Evolutionary conservation across 2,797 vertebrate genomes (phyloP).

Genomic region (Mormyrops attenuatus): DNA sequence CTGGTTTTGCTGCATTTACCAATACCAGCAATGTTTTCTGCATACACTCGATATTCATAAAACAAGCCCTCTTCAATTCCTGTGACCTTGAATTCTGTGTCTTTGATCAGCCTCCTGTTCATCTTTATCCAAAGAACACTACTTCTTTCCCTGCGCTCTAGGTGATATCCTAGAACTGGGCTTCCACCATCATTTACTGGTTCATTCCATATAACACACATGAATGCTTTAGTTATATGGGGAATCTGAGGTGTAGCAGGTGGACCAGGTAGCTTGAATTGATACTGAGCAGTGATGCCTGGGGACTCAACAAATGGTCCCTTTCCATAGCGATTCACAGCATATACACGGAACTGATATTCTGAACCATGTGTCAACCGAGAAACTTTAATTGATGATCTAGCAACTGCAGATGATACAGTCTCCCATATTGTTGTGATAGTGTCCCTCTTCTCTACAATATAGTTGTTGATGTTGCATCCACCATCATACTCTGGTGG

Average conservation of each 20-base stretch:
- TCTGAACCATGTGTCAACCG: constrained; percentile 84
- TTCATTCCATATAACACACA: constrained; percentile 93
- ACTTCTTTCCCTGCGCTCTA: constrained; percentile 89
- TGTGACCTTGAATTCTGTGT: constrained; percentile 89
- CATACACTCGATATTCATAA: constrained; percentile 93
- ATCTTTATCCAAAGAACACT: constrained; percentile 98
- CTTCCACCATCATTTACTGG: constrained; percentile 94
- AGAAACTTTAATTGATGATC: constrained; percentile 83
- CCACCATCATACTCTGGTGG: constrained; percentile 92
- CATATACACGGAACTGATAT: constrained; percentile 95
- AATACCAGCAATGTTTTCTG: constrained; percentile 96
- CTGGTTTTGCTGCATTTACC: constrained; percentile 94
- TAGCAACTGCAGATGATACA: constrained; percentile 85
- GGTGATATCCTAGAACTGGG: constrained; percentile 84
- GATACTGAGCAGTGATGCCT: constrained; percentile 85
- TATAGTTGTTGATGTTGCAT: constrained; percentile 93
- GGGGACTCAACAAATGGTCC: constrained; percentile 76
- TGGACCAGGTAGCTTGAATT: constrained; percentile 90
- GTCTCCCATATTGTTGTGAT: constrained; percentile 87
- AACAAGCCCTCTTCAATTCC: constrained; percentile 86
- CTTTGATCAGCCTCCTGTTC: constrained; percentile 84
- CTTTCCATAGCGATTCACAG: constrained; percentile 95
- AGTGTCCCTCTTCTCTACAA: constrained; percentile 95
- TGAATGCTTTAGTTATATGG: constrained; percentile 85
- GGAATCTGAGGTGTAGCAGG: constrained; percentile 86